Evolutionary conservation across 2,888 invertebrate genomes (phyloP), one percentile per base, ranked within the genome.

Genomic region (Cylloceria caligata): DNA sequence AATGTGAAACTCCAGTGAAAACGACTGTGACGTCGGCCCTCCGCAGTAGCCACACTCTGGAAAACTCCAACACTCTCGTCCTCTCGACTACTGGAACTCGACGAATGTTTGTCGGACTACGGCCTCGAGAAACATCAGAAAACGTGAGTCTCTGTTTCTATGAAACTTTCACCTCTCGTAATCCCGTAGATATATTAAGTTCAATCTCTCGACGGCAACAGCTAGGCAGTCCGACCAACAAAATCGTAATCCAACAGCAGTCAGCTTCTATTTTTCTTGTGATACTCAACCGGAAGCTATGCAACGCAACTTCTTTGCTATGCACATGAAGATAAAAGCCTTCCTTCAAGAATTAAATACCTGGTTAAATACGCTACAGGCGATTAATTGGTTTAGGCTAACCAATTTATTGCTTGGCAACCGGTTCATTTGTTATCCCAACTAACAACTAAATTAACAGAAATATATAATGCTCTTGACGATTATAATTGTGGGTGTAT

Each of bases 91-190:
- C n/a, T n/a, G n/a, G n/a, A n/a, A n/a, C n/a, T n/a, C n/a, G 47
- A 67, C 62, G 74, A 67, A 47, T 36, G 19, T 68, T 71, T 68
- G 62, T 68, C 52, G 55, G 52, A 55, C 57, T 19, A 55, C 49
- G 27, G 16, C 64, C 60, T 49, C 69, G 52, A 36, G 67, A 65
- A 73, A 68, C 16, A n/a, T 6, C 75, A 34, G 60, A 65, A 13
- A n/a, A 39, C 6, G n/a, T 45, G 62, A 21, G 67, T 57, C 27
- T 24, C 62, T 68, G 42, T 80, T 89, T 90, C 88, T 88, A 89
- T 88, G 87, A 89, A 90, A 90, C 86, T 89, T 90, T 90, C 88
- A 89, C 86, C 87, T 86, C 86, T 86, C 86, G 86, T 89, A 88
- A 90, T 87, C 88, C 88, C 85, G 67, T 74, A 81, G 83, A 84